These are phyloP conservation scores for Drosophila sturtevanti DNA, from an alignment of 1,140 invertebrate species.

Conservation along the genomic window DNA sequence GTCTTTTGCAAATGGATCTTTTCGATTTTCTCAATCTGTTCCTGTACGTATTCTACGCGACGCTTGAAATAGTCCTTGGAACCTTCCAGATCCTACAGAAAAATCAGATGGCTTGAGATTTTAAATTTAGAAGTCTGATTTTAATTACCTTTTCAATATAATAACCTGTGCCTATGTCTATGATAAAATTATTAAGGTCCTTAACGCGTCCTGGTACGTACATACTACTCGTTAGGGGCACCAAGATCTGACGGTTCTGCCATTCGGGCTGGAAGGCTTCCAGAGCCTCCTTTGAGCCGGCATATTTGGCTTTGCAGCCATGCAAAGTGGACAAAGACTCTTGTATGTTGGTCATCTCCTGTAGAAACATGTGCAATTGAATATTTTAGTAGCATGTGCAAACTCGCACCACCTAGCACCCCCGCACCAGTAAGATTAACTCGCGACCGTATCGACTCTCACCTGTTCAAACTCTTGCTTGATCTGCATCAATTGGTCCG, in stretches of 20 bases:
- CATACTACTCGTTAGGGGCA: slow-evolving; percentile 96
- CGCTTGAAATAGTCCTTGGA: slow-evolving; percentile 96
- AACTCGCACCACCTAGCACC: slow-evolving; percentile 3
- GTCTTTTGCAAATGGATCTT: slow-evolving; percentile 92
- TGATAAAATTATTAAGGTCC: slow-evolving; percentile 92
- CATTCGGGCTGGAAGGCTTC: slow-evolving; percentile 89
- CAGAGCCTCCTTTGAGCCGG: slow-evolving; percentile 92
- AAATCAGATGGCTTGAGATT: slow-evolving; percentile 23
- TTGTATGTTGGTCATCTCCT: slow-evolving; percentile 94
- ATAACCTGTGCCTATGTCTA: slow-evolving; percentile 97
- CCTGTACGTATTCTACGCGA: slow-evolving; percentile 94
- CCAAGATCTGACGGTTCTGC: slow-evolving; percentile 92
- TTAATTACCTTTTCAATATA: slow-evolving; percentile 92
- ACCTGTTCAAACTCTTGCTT: slow-evolving; percentile 94
- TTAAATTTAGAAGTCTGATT: background rate
- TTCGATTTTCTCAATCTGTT: slow-evolving; percentile 97
- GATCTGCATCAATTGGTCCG: slow-evolving; percentile 91
- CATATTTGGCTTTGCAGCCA: slow-evolving; percentile 94
- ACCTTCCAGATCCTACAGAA: slow-evolving; percentile 87
- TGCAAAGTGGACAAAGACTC: slow-evolving; percentile 94
- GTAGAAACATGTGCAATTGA: slow-evolving; percentile 6
- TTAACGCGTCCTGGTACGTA: slow-evolving; percentile 94
- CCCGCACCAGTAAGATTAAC: slow-evolving; percentile 15
- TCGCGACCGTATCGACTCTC: slow-evolving; percentile 53
- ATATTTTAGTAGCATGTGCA: slow-evolving; percentile 53